Percentiles rank a stretch among this genome's conserved stretches.
Conservation (phyloP, 2,797 vertebrate species). For the Macropus fuliginosus region DNA sequence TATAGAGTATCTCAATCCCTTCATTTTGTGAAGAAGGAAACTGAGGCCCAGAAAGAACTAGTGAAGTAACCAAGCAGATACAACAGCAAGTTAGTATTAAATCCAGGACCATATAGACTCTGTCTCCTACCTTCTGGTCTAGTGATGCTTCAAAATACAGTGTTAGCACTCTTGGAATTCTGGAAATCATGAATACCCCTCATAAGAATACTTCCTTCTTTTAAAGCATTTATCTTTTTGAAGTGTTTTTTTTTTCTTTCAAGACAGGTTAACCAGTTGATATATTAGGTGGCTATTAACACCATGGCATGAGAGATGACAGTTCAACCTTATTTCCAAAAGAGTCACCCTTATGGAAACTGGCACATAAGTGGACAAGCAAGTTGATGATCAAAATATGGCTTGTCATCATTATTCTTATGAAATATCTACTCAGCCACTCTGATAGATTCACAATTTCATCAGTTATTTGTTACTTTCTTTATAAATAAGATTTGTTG, state of each 20-base stretch:
- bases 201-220: slow-evolving; percentile 65
- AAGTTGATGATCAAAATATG: slow-evolving; percentile 69
- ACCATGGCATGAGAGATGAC: slow-evolving; percentile 51
- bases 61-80: neutral
- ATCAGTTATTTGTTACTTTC: neutral
- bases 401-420: slow-evolving; percentile 66
- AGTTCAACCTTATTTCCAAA: slow-evolving; percentile 65
- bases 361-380: slow-evolving; percentile 64
- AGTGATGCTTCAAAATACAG: neutral
- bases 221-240: slow-evolving; percentile 66
- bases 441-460: neutral
- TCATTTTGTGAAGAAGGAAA: slow-evolving; percentile 34
- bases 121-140: neutral
- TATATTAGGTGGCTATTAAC: slow-evolving; percentile 64
- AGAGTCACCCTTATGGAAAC: slow-evolving; percentile 50
- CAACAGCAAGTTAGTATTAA: neutral
- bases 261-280: slow-evolving; percentile 47
- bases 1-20: neutral
- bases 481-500: neutral
- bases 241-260: neutral
- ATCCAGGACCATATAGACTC: slow-evolving; percentile 2
- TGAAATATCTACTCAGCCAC: slow-evolving; percentile 51
- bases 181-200: slow-evolving; percentile 28
- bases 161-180: neutral
- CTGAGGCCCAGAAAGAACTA: neutral